Base-by-base conservation (phyloP, 2,797 vertebrate species). In the Rhinophrynus dorsalis region DNA sequence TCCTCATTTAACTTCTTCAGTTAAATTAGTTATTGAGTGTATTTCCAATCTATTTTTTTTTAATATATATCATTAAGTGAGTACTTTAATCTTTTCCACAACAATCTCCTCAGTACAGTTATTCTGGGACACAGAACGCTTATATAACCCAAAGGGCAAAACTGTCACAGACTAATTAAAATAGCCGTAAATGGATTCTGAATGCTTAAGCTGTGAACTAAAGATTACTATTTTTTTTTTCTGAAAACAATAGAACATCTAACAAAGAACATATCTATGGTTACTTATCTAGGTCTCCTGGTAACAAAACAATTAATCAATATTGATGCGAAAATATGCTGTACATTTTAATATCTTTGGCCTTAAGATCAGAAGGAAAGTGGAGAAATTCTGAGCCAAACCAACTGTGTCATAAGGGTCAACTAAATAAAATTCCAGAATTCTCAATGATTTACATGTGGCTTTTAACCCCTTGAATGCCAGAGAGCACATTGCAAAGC, bases 131-230 rank as follows among this genome's bases (percentile, higher is more conserved):
- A 54, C 23, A 13, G 27, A 21, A 23, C 17, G 3, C 7, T 37
- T 50, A 30, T 24, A 24, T 50, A 63, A 62, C 45, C 47, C 57
- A 54, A 30, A 54, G 45, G 67, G 56, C 45, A 60, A 68, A 23
- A 30, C 33, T 30, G 29, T 37, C 44, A 35, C 24, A 11, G 55
- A 23, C 56, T 60, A 60, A 61, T 68, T 60, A 61, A 68, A 68
- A 52, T 32, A 4, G 20, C 20, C 13, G 24, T 47, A 32, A n/a
- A 24, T 52, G 23, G 12, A 8, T 38, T 52, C 7, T 20, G 26
- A 10, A 17, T 59, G n/a, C 27, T 10, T 24, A 12, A 21, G 35
- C 35, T 15, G 10, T n/a, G 15, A 18, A 33, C 1, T 48, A 44
- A 57, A 57, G 1, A 3, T 47, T 17, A 47, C 20, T 57, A 32